Percentiles rank a stretch among this genome's conserved stretches.
phyloP scores from a whole-genome alignment of 1,140 invertebrate species.

The Popillia japonica region DNA sequence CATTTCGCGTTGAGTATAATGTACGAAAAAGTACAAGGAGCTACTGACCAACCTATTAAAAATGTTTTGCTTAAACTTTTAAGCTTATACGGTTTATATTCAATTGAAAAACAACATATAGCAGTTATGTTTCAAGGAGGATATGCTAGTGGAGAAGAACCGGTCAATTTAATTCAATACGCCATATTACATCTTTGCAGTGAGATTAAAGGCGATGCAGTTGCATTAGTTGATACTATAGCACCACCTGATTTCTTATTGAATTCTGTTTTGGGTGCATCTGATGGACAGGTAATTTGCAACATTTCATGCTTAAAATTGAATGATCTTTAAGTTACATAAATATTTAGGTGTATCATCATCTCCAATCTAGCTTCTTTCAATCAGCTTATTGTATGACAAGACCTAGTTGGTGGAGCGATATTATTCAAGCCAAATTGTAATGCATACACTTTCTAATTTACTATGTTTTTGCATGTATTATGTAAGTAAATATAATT shows the following conservation, averaged over 20 bases:
- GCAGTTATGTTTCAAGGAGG: conserved; percentile 80
- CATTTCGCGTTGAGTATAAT: conserved; percentile 71
- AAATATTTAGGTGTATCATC: conserved; percentile 68
- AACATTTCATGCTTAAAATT: not conserved
- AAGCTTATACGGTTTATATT: conserved; percentile 75
- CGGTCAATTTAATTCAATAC: conserved; percentile 63
- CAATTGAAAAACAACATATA: conserved; percentile 75
- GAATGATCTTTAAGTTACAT: conserved; percentile 41
- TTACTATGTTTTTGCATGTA: not conserved
- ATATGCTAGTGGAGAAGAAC: conserved; percentile 64
- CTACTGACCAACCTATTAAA: conserved; percentile 61
- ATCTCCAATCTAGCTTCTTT: conserved; percentile 66
- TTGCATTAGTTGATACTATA: conserved; percentile 75
- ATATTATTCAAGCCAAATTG: conserved; percentile 60
- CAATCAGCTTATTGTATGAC: conserved; percentile 64
- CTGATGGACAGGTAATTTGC: conserved; percentile 66
- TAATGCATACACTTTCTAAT: not conserved
- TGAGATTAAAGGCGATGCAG: conserved; percentile 75
- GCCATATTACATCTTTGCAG: conserved; percentile 70
- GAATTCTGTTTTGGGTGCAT: conserved; percentile 77
- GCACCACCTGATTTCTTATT: conserved; percentile 81
- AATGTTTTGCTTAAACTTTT: conserved; percentile 72
- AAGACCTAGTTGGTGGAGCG: conserved; percentile 69
- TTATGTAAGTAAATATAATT: too few relatives aligned
- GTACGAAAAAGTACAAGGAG: conserved; percentile 64